Percentiles rank a stretch among this genome's conserved stretches.
These are phyloP conservation scores for Lonchura striata DNA, from an alignment of 2,113 vertebrate genomes.

Conservation along the genomic window DNA sequence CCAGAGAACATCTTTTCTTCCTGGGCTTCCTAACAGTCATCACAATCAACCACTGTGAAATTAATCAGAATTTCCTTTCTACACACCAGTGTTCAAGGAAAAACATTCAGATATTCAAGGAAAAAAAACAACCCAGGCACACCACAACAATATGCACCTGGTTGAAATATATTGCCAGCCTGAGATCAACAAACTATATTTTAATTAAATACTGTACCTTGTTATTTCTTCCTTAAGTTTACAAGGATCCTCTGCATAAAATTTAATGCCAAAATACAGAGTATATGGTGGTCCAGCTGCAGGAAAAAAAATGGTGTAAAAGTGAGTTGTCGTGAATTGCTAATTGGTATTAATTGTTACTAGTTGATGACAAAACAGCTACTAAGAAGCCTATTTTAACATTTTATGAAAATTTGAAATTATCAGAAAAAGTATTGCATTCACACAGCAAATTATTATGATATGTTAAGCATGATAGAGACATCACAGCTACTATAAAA, in stretches of 20 bases:
- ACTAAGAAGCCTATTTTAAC: neutral
- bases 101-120: neutral
- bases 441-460: neutral
- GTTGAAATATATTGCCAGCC: neutral
- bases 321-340: neutral
- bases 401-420: neutral
- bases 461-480: neutral
- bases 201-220: slow-evolving; percentile 72
- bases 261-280: slow-evolving; percentile 92
- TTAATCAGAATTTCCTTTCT: neutral
- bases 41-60: neutral
- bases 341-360: neutral
- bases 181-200: neutral
- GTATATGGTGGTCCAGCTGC: slow-evolving; percentile 91
- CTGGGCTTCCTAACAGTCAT: neutral
- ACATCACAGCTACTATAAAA: neutral
- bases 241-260: slow-evolving; percentile 88
- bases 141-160: neutral
- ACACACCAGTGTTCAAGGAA: neutral
- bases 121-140: neutral
- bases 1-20: neutral
- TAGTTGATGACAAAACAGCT: neutral
- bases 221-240: slow-evolving; percentile 90
- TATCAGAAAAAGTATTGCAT: neutral
- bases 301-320: neutral